Base-by-base conservation (phyloP, 1,140 invertebrate genomes). In the Battus philenor region DNA sequence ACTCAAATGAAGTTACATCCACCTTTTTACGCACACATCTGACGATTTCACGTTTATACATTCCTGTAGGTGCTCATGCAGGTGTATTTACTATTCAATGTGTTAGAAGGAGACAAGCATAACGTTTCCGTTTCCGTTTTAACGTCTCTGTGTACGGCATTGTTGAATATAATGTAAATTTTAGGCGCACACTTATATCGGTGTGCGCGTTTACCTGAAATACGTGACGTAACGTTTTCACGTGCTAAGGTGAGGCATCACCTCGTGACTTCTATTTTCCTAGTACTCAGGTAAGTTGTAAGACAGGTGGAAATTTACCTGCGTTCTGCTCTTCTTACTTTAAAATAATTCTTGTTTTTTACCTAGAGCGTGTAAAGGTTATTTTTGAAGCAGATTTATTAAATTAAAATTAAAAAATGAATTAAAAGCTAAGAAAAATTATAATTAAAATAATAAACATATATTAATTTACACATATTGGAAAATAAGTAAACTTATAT, bases 251-350 rank as follows among this genome's bases (percentile, higher is more conserved):
- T 68, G 65, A 48, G 54, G 39, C 39, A 44, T 54, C 29, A 68
- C 57, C 55, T 68, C n/a, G 5, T 11, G 15, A 5, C 44, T 72
- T 39, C 64, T 80, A 49, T 46, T 55, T 10, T 44, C 76, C 76
- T 78, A 53, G 76, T 82, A 69, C 36, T 52, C 64, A 77, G 70
- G 76, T 80, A 63, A 67, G 53, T 67, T 36, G 53, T 65, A 75
- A 69, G 67, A 69, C 72, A 82, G 72, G 76, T 78, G 66, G n/a
- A 76, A 68, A 59, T 67, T 66, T 57, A 71, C 62, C 60, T 63
- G 54, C 44, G 44, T 46, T 59, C 47, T 59, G 54, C 48, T n/a
- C n/a, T n/a, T n/a, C n/a, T n/a, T n/a, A n/a, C n/a, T n/a, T n/a
- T n/a, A n/a, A n/a, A n/a, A n/a, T n/a, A n/a, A n/a, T n/a, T n/a